Evolutionary conservation across 2,888 invertebrate species (phyloP).

Genomic region (Nebria brevicollis): DNA sequence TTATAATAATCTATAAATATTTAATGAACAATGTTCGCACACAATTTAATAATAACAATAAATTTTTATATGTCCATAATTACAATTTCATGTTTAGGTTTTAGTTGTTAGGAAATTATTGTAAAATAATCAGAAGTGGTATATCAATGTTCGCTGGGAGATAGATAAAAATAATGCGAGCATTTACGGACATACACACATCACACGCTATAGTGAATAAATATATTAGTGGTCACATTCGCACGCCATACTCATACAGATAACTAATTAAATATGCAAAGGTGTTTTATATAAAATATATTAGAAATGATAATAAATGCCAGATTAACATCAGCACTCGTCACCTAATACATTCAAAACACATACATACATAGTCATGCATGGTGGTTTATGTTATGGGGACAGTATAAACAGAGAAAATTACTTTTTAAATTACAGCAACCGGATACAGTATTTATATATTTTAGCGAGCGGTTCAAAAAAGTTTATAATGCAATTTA

Average conservation of each 20-base stretch:
- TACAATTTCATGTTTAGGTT: background rate
- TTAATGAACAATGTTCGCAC: background rate
- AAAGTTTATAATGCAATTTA: too few species aligned
- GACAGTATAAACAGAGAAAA: background rate
- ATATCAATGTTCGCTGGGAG: background rate
- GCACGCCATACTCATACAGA: slow-evolving; percentile 17
- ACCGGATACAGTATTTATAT: background rate
- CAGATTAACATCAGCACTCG: slow-evolving; percentile 37
- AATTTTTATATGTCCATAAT: background rate
- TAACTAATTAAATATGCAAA: slow-evolving; percentile 30
- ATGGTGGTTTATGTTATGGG: background rate
- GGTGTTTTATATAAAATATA: slow-evolving; percentile 36
- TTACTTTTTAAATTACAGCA: background rate
- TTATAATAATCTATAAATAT: background rate
- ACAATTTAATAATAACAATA: background rate
- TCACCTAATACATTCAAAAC: slow-evolving; percentile 22
- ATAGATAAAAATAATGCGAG: slow-evolving; percentile 8
- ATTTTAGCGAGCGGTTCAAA: too few species aligned
- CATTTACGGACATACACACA: slow-evolving; percentile 2
- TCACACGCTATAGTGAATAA: background rate
- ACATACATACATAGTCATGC: background rate
- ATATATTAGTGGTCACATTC: background rate
- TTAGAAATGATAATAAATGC: slow-evolving; percentile 44
- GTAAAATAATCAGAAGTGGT: background rate
- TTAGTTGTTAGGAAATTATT: background rate